Base-by-base conservation (phyloP, 2,888 invertebrate species). In the Drosophila maculinotata region DNA sequence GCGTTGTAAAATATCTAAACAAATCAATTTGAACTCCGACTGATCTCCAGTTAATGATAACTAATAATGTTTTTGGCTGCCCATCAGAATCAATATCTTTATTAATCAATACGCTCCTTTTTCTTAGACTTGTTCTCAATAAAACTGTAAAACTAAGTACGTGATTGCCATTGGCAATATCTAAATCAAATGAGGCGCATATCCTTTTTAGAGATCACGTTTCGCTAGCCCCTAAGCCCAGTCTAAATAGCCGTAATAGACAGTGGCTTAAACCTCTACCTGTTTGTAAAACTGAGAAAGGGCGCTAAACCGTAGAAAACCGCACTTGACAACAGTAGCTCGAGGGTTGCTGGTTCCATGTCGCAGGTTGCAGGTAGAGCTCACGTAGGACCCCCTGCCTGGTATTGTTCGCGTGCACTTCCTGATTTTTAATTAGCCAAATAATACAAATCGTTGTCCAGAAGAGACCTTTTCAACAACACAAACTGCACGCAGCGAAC, bases 381-480 rank as follows among this genome's bases (percentile, higher is more conserved):
- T 28, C 76, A 70, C 71, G 76, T 62, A 48, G 28, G 48, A 67
- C 48, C 62, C 26, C 70, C 52, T 44, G 42, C 15, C 14, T 39
- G 1, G 66, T 28, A 72, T 82, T 79, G 73, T 82, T 67, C 58
- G 54, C 7, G 66, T 56, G 82, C 79, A 85, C 79, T 85, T 80
- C 83, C 79, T 69, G 79, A 85, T 85, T 82, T 85, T 80, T 73
- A 85, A 80, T 80, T 82, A 85, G 79, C 76, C 86, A 76, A 64
- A 48, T 57, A 71, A 58, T 54, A 42, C 68, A 76, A 60, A 68
- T 33, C 41, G 47, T 31, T 57, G 15, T n/a, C 44, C 44, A 25
- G 39, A 15, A 28, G 14, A 35, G 14, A 35, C 15, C 57, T 14
- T 14, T 25, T 56, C 30, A 6, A n/a, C 8, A 30, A 23, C 23